phyloP scores from a whole-genome alignment of 1,140 invertebrate genomes.

The Cyclina sinensis region DNA sequence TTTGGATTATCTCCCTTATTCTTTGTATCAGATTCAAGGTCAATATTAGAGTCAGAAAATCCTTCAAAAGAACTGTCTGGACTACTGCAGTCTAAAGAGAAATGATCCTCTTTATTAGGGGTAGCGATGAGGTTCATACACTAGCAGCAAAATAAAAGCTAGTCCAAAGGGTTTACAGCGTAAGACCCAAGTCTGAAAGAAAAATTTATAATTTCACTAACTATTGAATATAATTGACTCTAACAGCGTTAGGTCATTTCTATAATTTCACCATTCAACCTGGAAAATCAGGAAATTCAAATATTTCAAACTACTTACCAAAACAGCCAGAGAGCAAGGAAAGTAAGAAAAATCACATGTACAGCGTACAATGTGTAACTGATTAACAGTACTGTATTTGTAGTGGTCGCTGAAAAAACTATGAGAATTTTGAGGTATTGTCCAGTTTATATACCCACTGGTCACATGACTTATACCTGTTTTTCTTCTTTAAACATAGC shows the following conservation, averaged over 20 bases:
- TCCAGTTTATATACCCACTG: neutral
- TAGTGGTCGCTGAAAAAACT: neutral
- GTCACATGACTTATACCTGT: neutral
- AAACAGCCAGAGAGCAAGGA: neutral
- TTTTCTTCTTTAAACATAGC: slow-evolving; percentile 10
- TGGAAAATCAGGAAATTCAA: too few relatives aligned
- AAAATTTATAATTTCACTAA: neutral
- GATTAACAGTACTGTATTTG: neutral
- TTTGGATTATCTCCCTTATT: neutral
- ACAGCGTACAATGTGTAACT: neutral
- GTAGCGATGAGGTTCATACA: neutral
- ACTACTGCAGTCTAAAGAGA: neutral
- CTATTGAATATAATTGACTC: neutral
- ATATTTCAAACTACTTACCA: neutral
- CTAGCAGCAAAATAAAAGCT: neutral
- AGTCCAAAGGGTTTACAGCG: neutral
- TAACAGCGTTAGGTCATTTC: neutral
- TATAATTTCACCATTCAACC: too few relatives aligned
- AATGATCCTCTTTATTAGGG: neutral
- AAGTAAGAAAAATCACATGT: neutral
- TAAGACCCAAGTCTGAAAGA: neutral
- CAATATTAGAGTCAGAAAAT: neutral
- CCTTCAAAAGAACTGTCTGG: too few relatives aligned
- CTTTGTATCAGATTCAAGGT: neutral
- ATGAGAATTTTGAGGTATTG: neutral